phyloP scores from a whole-genome alignment of 2,113 vertebrate species.

The Tretioscincus oriximinensis region DNA sequence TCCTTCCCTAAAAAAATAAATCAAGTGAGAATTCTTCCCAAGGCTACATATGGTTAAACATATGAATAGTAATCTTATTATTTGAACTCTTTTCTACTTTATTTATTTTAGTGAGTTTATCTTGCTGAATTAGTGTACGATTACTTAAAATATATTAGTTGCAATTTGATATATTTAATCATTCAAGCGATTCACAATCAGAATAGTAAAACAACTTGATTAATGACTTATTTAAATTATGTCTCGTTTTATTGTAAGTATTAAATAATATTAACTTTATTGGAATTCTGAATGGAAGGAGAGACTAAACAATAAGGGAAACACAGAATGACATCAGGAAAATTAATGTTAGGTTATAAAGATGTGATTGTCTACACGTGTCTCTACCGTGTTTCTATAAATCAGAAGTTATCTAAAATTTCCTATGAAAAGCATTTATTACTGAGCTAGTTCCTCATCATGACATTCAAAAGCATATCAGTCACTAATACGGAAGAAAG shows the following conservation, averaged over 20 bases:
- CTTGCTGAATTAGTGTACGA: background rate
- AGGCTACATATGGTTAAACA: background rate
- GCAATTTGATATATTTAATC: background rate
- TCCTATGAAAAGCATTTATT: background rate
- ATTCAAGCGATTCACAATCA: background rate
- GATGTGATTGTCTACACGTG: too few species aligned
- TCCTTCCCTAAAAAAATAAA: background rate
- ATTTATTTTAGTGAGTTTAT: background rate
- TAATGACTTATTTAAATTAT: background rate
- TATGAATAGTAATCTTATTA: background rate
- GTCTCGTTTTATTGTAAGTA: background rate
- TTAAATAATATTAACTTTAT: too few species aligned
- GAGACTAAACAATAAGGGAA: background rate
- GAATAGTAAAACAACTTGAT: background rate
- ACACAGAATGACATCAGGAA: background rate
- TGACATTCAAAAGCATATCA: background rate
- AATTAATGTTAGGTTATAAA: background rate
- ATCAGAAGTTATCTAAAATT: background rate
- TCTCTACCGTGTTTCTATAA: background rate
- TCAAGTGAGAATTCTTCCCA: background rate
- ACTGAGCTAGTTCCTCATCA: background rate
- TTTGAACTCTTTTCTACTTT: too few species aligned
- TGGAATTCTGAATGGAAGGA: background rate
- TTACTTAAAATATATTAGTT: background rate
- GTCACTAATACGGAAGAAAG: background rate